Conservation (phyloP, 2,113 vertebrate species). For the Puffinus mauretanicus region DNA sequence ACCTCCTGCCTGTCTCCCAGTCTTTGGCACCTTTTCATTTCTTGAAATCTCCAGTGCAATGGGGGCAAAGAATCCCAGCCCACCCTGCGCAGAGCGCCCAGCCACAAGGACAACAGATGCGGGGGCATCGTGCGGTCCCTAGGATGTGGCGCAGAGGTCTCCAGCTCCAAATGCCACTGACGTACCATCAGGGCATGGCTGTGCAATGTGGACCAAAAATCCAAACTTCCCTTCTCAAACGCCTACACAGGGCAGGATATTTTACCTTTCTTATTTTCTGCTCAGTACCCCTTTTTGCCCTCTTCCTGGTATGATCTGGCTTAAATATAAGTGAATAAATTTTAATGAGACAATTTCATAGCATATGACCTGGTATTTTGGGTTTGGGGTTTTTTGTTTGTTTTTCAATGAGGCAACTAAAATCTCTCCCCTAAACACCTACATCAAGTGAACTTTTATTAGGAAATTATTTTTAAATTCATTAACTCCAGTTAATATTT, state of each 20-base stretch:
- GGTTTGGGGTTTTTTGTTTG: too few relatives aligned
- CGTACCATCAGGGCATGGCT: neutral
- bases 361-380: neutral
- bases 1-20: neutral
- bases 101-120: too few relatives aligned
- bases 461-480: neutral
- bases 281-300: neutral
- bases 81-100: neutral
- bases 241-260: too few relatives aligned
- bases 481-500: neutral
- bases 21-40: neutral
- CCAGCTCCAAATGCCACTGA: neutral
- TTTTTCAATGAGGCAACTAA: neutral
- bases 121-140: rapidly evolving
- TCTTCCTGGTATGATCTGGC: neutral
- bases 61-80: too few relatives aligned
- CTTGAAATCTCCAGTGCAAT: neutral
- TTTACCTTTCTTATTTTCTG: too few relatives aligned
- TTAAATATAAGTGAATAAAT: neutral
- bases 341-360: neutral
- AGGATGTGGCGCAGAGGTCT: neutral
- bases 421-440: neutral
- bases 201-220: neutral
- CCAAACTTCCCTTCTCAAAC: neutral
- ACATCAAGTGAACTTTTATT: neutral